Evolutionary conservation across 1,140 invertebrate species (phyloP).

Genomic region (Lepidurus packardi): DNA sequence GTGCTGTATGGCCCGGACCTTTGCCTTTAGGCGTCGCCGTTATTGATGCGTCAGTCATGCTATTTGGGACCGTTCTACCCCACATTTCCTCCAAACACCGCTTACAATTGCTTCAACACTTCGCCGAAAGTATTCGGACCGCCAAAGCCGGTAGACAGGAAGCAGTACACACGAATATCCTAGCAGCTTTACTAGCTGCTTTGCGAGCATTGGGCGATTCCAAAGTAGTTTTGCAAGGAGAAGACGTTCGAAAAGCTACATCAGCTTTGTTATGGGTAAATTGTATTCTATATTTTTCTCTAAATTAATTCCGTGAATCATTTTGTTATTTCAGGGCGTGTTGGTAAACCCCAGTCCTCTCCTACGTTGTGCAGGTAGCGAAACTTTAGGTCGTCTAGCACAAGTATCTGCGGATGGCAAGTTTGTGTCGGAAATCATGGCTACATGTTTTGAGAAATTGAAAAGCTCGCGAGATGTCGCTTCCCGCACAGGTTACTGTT

Average conservation of each 20-base stretch:
- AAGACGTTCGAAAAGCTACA: conserved; percentile 28
- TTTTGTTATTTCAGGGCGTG: conserved; percentile 43
- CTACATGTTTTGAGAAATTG: conserved; percentile 82
- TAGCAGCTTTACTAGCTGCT: conserved; percentile 84
- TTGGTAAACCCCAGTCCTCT: conserved; percentile 72
- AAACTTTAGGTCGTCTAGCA: conserved; percentile 81
- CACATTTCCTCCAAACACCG: conserved; percentile 90
- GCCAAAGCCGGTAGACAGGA: conserved; percentile 87
- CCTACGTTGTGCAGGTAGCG: conserved; percentile 77
- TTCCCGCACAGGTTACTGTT: conserved; percentile 81
- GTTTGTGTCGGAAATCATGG: conserved; percentile 84
- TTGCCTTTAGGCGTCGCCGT: conserved; percentile 93
- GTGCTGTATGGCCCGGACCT: conserved; percentile 61
- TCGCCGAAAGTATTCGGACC: conserved; percentile 86
- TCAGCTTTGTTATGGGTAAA: conserved; percentile 6
- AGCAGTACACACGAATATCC: conserved; percentile 94
- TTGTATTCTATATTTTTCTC: conserved; percentile 41
- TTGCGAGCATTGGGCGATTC: conserved; percentile 80
- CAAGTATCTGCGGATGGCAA: conserved; percentile 77
- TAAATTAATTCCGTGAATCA: neutral
- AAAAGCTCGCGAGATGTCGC: conserved; percentile 82
- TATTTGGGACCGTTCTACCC: conserved; percentile 92
- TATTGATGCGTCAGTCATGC: conserved; percentile 84
- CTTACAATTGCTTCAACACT: conserved; percentile 94
- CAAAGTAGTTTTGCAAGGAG: conserved; percentile 61